A percentile compares a stretch with the other conserved stretches of the same genome.
Evolutionary conservation across 2,888 invertebrate species (phyloP).

Genomic region (Meteorus cinctellus): DNA sequence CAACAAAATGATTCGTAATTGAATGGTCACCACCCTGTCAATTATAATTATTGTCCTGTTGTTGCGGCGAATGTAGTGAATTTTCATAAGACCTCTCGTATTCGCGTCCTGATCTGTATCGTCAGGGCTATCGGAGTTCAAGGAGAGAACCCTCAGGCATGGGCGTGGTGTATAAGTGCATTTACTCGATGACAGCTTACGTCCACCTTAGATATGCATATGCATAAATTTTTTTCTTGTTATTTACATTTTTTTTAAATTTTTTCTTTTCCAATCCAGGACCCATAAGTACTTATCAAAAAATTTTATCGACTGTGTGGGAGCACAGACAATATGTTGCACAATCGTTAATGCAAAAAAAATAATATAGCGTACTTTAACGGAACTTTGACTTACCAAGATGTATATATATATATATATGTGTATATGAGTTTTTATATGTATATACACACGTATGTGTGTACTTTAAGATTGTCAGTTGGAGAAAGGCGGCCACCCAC

Average conservation of each 20-base stretch:
- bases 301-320: constrained; percentile 15
- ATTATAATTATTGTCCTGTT: constrained; percentile 16
- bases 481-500: constrained; percentile 71
- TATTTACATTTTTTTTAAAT: neutral
- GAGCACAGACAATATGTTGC: constrained; percentile 24
- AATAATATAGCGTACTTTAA: constrained; percentile 15
- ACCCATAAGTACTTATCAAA: neutral
- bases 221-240: neutral
- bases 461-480: constrained; percentile 27
- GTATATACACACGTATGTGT: neutral
- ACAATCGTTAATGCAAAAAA: constrained; percentile 28
- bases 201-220: neutral
- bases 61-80: neutral
- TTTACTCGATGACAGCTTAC: constrained; percentile 34
- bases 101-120: constrained; percentile 31
- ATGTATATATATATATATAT: neutral
- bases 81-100: constrained; percentile 29
- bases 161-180: constrained; percentile 49
- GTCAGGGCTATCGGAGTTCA: constrained; percentile 45
- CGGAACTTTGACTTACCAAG: constrained; percentile 26
- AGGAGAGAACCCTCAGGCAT: constrained; percentile 50
- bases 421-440: neutral
- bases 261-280: neutral
- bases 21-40: neutral
- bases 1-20: neutral